These are phyloP conservation scores for Mus minutoides DNA, from an alignment of 2,797 vertebrate genomes.

Conservation along the genomic window DNA sequence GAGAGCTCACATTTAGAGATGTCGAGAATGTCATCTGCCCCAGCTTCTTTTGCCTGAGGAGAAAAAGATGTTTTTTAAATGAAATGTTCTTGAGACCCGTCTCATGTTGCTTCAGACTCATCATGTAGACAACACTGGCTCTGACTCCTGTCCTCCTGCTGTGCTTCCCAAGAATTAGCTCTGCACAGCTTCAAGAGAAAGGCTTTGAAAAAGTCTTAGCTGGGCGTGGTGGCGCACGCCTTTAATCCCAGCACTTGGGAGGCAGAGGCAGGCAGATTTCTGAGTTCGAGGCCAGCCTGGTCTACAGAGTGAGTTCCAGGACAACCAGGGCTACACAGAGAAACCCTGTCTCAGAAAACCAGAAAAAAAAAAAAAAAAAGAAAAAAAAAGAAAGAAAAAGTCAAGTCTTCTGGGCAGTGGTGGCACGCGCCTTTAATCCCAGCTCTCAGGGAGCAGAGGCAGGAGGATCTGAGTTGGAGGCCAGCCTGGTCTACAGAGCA, in stretches of 20 bases:
- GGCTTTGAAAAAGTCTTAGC: no score
- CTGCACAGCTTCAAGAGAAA: neutral
- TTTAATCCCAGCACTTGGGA: no score
- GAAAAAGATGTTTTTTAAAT: conserved; percentile 48
- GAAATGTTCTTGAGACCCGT: neutral
- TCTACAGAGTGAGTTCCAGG: no score
- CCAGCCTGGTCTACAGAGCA: neutral
- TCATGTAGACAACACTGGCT: neutral
- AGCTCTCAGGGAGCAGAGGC: neutral
- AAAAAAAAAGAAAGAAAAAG: neutral
- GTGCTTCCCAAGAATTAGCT: neutral
- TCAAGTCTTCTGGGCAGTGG: neutral
- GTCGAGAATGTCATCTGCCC: conserved; percentile 96
- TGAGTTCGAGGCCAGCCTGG: no score
- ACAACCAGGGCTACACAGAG: no score
- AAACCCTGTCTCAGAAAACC: no score
- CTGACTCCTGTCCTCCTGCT: neutral
- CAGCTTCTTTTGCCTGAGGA: conserved; percentile 94
- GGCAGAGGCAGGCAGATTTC: no score
- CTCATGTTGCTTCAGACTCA: neutral
- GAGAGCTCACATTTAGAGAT: conserved; percentile 95
- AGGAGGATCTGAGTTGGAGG: neutral
- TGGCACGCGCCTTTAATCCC: neutral
- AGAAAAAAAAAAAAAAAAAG: no score
- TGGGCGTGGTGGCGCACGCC: no score